phyloP scores from a whole-genome alignment of 1,140 invertebrate genomes.

The Campoletis sonorensis region DNA sequence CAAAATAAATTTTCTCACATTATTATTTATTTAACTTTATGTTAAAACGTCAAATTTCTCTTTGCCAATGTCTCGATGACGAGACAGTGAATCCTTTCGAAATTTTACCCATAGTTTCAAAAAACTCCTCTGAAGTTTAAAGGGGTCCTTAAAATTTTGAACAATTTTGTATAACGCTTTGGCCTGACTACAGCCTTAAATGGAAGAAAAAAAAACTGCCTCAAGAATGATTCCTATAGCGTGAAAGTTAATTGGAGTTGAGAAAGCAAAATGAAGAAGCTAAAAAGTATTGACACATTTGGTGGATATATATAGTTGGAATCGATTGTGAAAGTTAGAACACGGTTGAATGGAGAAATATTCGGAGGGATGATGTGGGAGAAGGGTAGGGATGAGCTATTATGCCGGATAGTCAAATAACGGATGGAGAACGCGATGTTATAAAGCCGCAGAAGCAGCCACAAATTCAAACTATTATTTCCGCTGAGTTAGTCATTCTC shows the following conservation, averaged over 20 bases:
- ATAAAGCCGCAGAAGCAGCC: constrained; percentile 1
- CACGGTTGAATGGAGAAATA: background rate
- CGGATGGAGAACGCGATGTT: constrained; percentile 2
- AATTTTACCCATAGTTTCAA: too few relatives aligned
- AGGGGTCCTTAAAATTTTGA: too few relatives aligned
- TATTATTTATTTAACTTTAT: too few relatives aligned
- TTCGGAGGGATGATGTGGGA: background rate
- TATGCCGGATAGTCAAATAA: background rate
- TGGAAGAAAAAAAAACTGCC: too few relatives aligned
- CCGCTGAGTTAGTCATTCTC: constrained; percentile 6
- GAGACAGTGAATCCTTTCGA: too few relatives aligned
- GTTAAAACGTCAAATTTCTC: too few relatives aligned
- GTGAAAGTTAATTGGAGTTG: too few relatives aligned
- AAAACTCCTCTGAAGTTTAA: too few relatives aligned
- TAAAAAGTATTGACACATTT: background rate
- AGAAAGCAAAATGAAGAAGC: background rate
- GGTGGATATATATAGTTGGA: background rate
- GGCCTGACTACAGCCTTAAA: too few relatives aligned
- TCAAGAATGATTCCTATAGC: too few relatives aligned
- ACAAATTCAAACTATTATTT: constrained; percentile 25
- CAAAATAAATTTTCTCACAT: too few relatives aligned
- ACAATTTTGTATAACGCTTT: background rate
- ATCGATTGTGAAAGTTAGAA: background rate
- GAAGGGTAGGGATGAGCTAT: background rate
- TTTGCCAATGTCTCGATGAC: too few relatives aligned